phyloP scores from a whole-genome alignment of 2,888 invertebrate species.

The Ellobium chinense region DNA sequence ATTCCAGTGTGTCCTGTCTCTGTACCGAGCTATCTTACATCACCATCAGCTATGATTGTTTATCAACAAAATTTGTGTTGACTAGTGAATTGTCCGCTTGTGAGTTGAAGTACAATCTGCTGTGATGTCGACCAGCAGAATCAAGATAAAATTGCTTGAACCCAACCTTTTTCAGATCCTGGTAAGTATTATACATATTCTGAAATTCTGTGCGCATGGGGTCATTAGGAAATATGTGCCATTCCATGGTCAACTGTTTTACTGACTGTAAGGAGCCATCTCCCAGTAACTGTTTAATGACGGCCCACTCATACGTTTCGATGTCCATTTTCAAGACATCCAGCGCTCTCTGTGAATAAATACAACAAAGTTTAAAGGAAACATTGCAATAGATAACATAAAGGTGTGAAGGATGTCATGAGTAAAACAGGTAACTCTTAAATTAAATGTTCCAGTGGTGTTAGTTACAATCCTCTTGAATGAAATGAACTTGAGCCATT shows the following conservation, averaged over 20 bases:
- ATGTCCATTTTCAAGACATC: constrained; percentile 52
- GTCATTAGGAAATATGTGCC: constrained; percentile 49
- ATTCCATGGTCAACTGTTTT: constrained; percentile 35
- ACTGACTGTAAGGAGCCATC: constrained; percentile 20
- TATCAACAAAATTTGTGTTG: too few species aligned
- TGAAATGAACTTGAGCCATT: too few species aligned
- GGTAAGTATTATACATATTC: constrained; percentile 32
- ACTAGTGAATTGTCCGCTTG: constrained; percentile 42
- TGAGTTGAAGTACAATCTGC: constrained; percentile 36
- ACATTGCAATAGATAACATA: too few species aligned
- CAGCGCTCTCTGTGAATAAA: constrained; percentile 37
- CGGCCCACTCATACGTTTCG: constrained; percentile 51
- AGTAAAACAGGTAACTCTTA: background rate
- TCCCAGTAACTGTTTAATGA: constrained; percentile 29
- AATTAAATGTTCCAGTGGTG: background rate
- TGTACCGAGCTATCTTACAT: too few species aligned
- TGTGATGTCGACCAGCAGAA: constrained; percentile 7
- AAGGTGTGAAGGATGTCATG: too few species aligned
- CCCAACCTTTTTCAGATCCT: constrained; percentile 28
- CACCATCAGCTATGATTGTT: too few species aligned
- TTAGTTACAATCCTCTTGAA: too few species aligned
- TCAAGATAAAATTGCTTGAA: constrained; percentile 30
- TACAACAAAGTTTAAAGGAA: constrained; percentile 11
- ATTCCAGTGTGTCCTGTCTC: too few species aligned
- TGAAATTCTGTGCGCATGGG: constrained; percentile 41